Evolutionary conservation across 30 jellyfish, hydroid and myxozoan species (phyloP).

Genomic region (Chrysaora quinquecirrha): DNA sequence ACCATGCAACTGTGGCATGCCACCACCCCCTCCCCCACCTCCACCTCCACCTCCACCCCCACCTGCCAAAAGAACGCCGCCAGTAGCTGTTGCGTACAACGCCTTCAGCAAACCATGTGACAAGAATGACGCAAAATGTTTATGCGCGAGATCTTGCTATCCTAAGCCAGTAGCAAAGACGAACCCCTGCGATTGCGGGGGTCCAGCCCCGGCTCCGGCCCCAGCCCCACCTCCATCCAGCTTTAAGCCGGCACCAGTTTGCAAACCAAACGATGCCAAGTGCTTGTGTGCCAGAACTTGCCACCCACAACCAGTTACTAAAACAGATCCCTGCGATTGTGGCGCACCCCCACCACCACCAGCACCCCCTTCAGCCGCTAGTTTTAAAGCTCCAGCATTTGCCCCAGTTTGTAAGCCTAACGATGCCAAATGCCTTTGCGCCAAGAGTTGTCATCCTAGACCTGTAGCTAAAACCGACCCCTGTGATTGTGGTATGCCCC

Average conservation of each 20-base stretch:
- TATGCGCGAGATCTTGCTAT: conserved; percentile 74
- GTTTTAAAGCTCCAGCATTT: background rate
- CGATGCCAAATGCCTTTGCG: conserved; percentile 78
- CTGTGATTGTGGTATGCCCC: conserved; percentile 11
- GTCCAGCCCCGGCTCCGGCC: conserved; percentile 39
- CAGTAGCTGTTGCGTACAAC: conserved; percentile 22
- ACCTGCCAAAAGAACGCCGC: conserved; percentile 42
- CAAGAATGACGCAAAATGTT: conserved; percentile 66
- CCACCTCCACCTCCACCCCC: conserved; percentile 17
- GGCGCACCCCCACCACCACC: conserved; percentile 28
- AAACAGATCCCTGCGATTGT: conserved; percentile 54
- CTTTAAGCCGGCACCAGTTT: background rate
- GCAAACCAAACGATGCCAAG: conserved; percentile 53
- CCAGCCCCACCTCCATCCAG: conserved; percentile 47
- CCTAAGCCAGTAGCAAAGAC: conserved; percentile 73
- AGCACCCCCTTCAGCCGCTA: conserved; percentile 51
- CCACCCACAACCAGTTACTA: background rate
- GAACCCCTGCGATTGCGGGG: conserved; percentile 70
- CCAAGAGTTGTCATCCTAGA: conserved; percentile 59
- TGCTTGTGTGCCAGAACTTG: conserved; percentile 44
- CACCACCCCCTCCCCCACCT: conserved; percentile 52
- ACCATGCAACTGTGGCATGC: conserved; percentile 66
- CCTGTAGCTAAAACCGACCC: conserved; percentile 66
- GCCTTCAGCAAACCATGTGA: conserved; percentile 53
- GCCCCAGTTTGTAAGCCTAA: conserved; percentile 41